A percentile compares a stretch with the other conserved stretches of the same genome.
These are phyloP conservation scores for Leptothorax acervorum DNA, from an alignment of 2,888 invertebrate species.

Conservation along the genomic window DNA sequence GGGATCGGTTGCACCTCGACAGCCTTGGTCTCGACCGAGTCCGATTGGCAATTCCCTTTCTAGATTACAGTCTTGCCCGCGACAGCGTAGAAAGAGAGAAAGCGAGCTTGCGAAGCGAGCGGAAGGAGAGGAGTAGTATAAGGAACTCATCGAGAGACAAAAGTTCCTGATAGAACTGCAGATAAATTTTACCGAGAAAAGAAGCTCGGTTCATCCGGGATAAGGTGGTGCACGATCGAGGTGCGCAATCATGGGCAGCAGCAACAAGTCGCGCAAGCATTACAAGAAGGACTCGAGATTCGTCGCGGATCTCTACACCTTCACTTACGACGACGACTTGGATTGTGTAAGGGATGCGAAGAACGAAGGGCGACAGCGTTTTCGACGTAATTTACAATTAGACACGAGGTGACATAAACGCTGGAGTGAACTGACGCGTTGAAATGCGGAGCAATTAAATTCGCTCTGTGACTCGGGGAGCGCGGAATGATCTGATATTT, in stretches of 20 bases:
- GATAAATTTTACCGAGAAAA: neutral
- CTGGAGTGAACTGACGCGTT: neutral
- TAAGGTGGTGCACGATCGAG: neutral
- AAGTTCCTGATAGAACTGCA: neutral
- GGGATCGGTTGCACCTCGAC: constrained; percentile 4
- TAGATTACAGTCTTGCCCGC: neutral
- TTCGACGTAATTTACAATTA: neutral
- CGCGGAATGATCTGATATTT: neutral
- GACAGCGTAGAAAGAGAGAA: neutral
- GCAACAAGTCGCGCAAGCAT: constrained; percentile 85
- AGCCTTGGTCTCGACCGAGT: constrained; percentile 1
- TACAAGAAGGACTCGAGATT: constrained; percentile 95
- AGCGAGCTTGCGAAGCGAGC: neutral
- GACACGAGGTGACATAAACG: neutral
- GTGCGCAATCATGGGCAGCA: constrained; percentile 74
- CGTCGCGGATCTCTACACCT: constrained; percentile 93
- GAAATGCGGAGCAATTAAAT: neutral
- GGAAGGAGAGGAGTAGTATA: neutral
- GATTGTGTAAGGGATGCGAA: constrained; percentile 80
- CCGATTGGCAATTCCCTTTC: constrained; percentile 23
- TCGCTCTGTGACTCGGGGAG: neutral
- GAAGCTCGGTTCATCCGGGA: neutral
- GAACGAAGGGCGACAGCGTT: constrained; percentile 58
- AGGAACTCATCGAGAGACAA: neutral
- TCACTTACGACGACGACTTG: constrained; percentile 91